Conservation (phyloP, 2,888 invertebrate species). For the Drosophila paramelanica region DNA sequence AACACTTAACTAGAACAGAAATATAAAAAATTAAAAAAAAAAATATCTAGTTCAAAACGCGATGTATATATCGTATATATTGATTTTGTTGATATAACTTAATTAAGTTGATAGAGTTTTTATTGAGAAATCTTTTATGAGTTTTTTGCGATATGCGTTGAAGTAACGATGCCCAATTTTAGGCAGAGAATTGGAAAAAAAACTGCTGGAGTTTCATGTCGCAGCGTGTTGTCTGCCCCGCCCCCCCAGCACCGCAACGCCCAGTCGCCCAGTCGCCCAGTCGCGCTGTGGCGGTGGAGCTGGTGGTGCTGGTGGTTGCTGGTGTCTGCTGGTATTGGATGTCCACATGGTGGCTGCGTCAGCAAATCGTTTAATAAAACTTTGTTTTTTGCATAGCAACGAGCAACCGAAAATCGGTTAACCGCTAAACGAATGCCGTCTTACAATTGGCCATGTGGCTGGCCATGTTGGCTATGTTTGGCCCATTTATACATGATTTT, state of each 20-base stretch:
- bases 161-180: neutral
- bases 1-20: too few species aligned
- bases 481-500: constrained; percentile 39
- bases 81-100: too few species aligned
- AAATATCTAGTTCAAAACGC: too few species aligned
- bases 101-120: too few species aligned
- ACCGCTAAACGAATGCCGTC: constrained; percentile 3
- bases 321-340: constrained; percentile 16
- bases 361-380: constrained; percentile 41
- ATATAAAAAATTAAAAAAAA: too few species aligned
- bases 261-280: too few species aligned
- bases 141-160: neutral
- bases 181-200: constrained; percentile 13
- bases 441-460: constrained; percentile 55
- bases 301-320: neutral
- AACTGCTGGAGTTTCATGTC: constrained; percentile 32
- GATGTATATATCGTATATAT: too few species aligned
- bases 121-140: neutral
- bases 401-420: constrained; percentile 7
- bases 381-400: constrained; percentile 63
- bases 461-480: constrained; percentile 20
- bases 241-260: neutral
- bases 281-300: constrained; percentile 1
- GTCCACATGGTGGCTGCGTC: constrained; percentile 46
- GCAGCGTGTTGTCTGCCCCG: constrained; percentile 35